A percentile compares a stretch with the other conserved stretches of the same genome.
Evolutionary conservation across 2,888 invertebrate genomes (phyloP).

Genomic region (Exocentrus adspersus): DNA sequence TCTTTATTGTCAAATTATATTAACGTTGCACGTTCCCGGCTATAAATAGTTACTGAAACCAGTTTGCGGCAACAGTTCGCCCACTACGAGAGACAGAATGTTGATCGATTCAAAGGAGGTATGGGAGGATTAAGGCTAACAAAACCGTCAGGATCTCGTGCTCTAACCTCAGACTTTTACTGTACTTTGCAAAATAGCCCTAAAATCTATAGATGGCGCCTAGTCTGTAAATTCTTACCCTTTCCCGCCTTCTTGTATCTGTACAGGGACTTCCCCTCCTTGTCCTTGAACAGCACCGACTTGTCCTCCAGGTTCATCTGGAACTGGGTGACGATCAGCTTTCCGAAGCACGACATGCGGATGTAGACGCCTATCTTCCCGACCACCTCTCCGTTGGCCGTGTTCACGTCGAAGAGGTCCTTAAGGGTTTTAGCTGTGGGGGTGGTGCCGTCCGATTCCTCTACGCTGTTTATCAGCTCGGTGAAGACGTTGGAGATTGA

Average conservation of each 20-base stretch:
- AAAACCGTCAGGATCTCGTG: no score
- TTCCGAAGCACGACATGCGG: constrained; percentile 74
- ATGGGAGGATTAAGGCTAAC: no score
- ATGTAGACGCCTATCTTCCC: constrained; percentile 72
- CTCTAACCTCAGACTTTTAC: neutral
- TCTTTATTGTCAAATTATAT: no score
- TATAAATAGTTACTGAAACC: no score
- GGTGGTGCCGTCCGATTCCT: constrained; percentile 60
- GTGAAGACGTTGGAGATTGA: constrained; percentile 71
- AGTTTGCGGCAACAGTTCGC: no score
- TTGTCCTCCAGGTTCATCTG: constrained; percentile 66
- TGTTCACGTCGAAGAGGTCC: constrained; percentile 69
- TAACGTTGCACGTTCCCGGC: no score
- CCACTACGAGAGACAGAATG: no score
- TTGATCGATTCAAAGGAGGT: no score
- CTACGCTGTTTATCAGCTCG: constrained; percentile 65
- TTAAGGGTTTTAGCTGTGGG: constrained; percentile 69
- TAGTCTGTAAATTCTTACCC: constrained; percentile 28
- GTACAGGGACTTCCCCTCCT: constrained; percentile 62
- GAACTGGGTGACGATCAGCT: constrained; percentile 73
- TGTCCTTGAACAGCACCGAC: constrained; percentile 63
- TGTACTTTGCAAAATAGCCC: constrained; percentile 5
- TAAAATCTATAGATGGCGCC: neutral
- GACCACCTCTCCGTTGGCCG: constrained; percentile 65
- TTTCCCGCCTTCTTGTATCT: constrained; percentile 58